Percentiles rank a stretch among this genome's conserved stretches.
Evolutionary conservation across 2,888 invertebrate species (phyloP).

Genomic region (Parnassius orleans): DNA sequence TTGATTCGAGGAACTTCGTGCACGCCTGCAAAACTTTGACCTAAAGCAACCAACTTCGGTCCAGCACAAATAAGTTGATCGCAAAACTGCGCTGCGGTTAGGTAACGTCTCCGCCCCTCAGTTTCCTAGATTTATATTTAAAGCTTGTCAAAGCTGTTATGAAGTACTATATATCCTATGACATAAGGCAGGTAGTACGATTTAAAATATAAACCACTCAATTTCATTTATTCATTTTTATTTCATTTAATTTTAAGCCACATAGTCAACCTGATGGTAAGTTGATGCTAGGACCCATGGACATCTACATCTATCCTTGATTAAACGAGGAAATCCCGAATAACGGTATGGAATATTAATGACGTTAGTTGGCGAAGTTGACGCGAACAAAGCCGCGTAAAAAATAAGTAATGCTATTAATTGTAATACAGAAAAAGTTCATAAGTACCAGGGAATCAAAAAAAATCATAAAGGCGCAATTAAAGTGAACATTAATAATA

Average conservation of each 20-base stretch:
- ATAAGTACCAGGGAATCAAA: constrained; percentile 9
- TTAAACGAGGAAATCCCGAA: too few species aligned
- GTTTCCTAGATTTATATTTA: constrained; percentile 3
- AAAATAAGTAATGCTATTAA: neutral
- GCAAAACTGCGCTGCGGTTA: neutral
- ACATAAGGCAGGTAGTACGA: neutral
- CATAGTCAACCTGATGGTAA: too few species aligned
- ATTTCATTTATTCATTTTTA: too few species aligned
- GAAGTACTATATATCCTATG: neutral
- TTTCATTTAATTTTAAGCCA: too few species aligned
- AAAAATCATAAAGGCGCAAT: constrained; percentile 13
- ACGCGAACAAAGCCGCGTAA: neutral
- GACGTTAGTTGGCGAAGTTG: neutral
- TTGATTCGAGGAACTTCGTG: constrained; percentile 17
- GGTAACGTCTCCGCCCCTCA: neutral
- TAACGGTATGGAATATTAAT: too few species aligned
- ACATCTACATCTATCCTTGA: too few species aligned
- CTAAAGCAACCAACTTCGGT: constrained; percentile 9
- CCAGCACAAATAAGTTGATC: constrained; percentile 2
- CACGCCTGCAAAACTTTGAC: constrained; percentile 13
- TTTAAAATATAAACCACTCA: too few species aligned
- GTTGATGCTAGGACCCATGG: too few species aligned
- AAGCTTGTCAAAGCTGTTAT: neutral
- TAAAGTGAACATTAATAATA: constrained; percentile 15
- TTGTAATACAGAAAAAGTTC: neutral